Evolutionary conservation across 1,140 invertebrate species (phyloP).

Genomic region (Oscheius sp.): DNA sequence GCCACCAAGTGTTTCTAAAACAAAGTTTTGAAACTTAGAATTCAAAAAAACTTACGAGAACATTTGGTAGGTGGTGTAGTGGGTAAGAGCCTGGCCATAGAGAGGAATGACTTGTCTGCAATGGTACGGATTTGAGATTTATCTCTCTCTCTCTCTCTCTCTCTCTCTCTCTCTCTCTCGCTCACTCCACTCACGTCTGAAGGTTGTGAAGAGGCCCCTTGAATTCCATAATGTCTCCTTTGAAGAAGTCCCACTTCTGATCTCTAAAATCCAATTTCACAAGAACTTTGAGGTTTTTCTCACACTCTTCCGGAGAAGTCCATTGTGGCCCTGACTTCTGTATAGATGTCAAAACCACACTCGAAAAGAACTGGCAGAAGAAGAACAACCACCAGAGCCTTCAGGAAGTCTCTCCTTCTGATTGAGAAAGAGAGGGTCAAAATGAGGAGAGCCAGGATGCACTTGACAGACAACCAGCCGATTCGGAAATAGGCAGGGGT

Average conservation of each 20-base stretch:
- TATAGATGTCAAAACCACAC: conserved; percentile 25
- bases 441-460: conserved; percentile 11
- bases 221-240: not conserved
- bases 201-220: not conserved
- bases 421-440: conserved; percentile 14
- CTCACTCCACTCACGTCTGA: not conserved
- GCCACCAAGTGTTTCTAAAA: not conserved
- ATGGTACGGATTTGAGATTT: too few relatives aligned
- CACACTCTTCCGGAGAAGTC: conserved; percentile 5
- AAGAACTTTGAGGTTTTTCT: not conserved
- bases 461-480: conserved; percentile 12
- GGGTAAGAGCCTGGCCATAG: conserved; percentile 12
- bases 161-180: too few relatives aligned
- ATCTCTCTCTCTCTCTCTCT: too few relatives aligned
- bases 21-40: not conserved
- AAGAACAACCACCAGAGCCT: conserved; percentile 11
- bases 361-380: conserved; percentile 15
- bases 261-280: not conserved
- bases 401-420: conserved; percentile 14
- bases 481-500: conserved; percentile 9
- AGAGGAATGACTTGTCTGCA: conserved; percentile 2
- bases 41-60: conserved; percentile 3
- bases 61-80: conserved; percentile 18
- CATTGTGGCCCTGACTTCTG: conserved; percentile 2
- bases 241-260: conserved; percentile 1